These are phyloP conservation scores for Cheirogaleus major DNA, from an alignment of 2,797 vertebrate genomes.

Conservation along the genomic window DNA sequence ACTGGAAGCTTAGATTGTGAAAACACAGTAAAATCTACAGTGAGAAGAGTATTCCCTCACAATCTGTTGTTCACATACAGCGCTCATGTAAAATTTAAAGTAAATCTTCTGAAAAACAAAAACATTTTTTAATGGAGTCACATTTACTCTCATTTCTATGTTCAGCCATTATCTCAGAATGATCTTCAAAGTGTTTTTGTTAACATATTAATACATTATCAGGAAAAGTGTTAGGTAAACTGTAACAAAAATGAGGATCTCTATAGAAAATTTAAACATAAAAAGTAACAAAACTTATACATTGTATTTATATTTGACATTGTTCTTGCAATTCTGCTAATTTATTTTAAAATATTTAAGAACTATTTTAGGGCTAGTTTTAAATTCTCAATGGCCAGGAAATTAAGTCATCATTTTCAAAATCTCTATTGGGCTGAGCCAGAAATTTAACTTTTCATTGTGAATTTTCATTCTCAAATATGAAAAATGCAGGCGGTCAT, in stretches of 20 bases:
- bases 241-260: neutral
- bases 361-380: neutral
- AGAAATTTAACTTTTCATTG: neutral
- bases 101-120: constrained; percentile 34
- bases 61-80: neutral
- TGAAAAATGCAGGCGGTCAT: neutral
- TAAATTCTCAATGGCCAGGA: neutral
- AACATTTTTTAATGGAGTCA: neutral
- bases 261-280: neutral
- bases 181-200: neutral
- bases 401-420: neutral
- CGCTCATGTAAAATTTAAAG: neutral
- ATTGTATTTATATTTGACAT: neutral
- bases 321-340: neutral
- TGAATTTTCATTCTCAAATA: neutral
- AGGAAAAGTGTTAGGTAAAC: neutral
- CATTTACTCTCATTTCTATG: neutral
- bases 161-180: neutral
- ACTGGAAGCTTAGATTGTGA: neutral
- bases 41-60: neutral
- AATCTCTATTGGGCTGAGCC: neutral
- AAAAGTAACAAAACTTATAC: neutral
- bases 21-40: neutral
- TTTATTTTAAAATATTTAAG: neutral
- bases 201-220: neutral